A percentile compares a stretch with the other conserved stretches of the same genome.
Conservation (phyloP, 2,797 vertebrate genomes). For the Melanogrammus aeglefinus region DNA sequence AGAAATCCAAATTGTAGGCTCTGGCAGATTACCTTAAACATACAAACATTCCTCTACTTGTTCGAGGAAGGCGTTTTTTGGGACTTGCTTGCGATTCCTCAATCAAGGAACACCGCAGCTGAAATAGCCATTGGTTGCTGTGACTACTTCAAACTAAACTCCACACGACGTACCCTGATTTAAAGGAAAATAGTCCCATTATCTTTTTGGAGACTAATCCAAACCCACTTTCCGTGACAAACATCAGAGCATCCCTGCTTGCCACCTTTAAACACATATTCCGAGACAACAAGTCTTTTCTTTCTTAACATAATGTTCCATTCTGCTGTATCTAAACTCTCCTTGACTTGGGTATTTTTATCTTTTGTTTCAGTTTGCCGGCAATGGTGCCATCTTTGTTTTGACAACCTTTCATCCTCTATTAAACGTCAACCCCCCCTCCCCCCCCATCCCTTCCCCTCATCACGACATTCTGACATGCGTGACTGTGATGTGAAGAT, state of each 20-base stretch:
- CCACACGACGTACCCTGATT: neutral
- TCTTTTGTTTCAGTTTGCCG: neutral
- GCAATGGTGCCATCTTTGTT: neutral
- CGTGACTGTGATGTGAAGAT: neutral
- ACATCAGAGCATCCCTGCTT: neutral
- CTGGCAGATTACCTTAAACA: constrained; percentile 1
- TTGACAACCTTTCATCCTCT: neutral
- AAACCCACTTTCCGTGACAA: neutral
- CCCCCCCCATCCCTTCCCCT: too few relatives aligned
- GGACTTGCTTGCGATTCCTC: neutral
- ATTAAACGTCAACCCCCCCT: too few relatives aligned
- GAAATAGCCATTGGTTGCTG: neutral
- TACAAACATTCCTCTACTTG: neutral
- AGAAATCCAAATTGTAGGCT: neutral
- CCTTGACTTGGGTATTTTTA: neutral
- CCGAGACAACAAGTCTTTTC: neutral
- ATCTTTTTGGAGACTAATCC: neutral
- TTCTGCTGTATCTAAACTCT: neutral
- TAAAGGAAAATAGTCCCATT: neutral
- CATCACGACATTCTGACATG: neutral
- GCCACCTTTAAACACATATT: neutral
- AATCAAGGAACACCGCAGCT: neutral
- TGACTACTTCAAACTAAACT: neutral
- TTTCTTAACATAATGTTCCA: neutral
- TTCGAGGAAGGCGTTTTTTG: neutral